A percentile compares a stretch with the other conserved stretches of the same genome.
Evolutionary conservation across 2,888 invertebrate genomes (phyloP).

Genomic region (Candidula unifasciata): DNA sequence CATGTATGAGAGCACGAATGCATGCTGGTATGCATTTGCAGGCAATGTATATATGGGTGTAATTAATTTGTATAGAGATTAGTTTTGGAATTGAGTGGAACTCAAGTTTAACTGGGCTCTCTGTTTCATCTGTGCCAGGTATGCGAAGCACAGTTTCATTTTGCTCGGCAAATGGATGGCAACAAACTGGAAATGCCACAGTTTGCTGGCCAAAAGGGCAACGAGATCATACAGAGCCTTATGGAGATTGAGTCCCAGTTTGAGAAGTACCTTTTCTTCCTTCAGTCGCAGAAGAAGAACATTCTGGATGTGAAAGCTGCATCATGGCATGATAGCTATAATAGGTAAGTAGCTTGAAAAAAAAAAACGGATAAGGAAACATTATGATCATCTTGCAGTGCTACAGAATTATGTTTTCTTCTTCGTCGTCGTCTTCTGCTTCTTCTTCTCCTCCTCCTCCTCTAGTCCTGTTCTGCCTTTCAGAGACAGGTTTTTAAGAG

Average conservation of each 20-base stretch:
- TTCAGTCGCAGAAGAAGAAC: slow-evolving; percentile 82
- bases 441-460: no score
- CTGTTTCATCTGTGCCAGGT: slow-evolving; percentile 80
- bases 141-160: slow-evolving; percentile 92
- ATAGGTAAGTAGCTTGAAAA: slow-evolving; percentile 73
- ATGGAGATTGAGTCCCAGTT: slow-evolving; percentile 86
- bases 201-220: slow-evolving; percentile 85
- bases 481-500: no score
- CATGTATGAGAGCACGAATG: no score
- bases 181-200: slow-evolving; percentile 84
- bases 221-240: slow-evolving; percentile 77
- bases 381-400: no score
- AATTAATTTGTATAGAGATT: not conserved
- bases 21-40: no score
- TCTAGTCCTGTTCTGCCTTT: no score
- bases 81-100: not conserved
- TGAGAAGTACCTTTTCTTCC: slow-evolving; percentile 82
- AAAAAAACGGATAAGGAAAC: no score
- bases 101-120: no score
- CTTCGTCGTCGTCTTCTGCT: no score
- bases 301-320: slow-evolving; percentile 79
- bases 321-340: slow-evolving; percentile 88
- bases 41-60: no score
- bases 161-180: slow-evolving; percentile 86
- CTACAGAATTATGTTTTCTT: no score